These are phyloP conservation scores for Etheostoma nigrum DNA, from an alignment of 2,797 vertebrate genomes.

Conservation along the genomic window DNA sequence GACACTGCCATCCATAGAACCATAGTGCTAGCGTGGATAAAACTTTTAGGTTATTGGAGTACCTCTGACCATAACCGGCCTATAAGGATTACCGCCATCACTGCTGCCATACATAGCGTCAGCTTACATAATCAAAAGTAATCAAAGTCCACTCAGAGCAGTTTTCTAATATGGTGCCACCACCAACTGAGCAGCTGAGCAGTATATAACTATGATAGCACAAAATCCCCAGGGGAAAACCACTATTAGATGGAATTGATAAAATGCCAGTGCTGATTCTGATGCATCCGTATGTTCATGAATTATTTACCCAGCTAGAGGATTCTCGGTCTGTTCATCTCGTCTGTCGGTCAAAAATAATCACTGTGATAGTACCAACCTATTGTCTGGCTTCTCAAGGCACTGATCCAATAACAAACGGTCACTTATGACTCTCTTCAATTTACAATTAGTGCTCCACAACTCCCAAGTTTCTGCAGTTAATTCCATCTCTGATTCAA, in stretches of 20 bases:
- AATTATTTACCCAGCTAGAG: slow-evolving; percentile 37
- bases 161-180: slow-evolving; percentile 2
- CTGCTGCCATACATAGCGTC: background rate
- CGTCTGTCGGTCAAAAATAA: slow-evolving; percentile 41
- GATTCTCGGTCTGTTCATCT: slow-evolving; percentile 4
- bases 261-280: slow-evolving; percentile 17
- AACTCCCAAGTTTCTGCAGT: slow-evolving; percentile 53
- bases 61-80: background rate
- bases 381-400: slow-evolving; percentile 48
- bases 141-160: background rate
- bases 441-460: slow-evolving; percentile 51
- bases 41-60: background rate
- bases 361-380: slow-evolving; percentile 21
- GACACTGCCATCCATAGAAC: too few species aligned
- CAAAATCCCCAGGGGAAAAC: slow-evolving; percentile 5
- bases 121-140: slow-evolving; percentile 7
- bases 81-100: background rate
- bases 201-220: background rate
- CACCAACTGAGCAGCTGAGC: slow-evolving; percentile 7
- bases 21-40: too few species aligned
- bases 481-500: slow-evolving; percentile 57
- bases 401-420: slow-evolving; percentile 45
- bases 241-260: slow-evolving; percentile 29
- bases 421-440: slow-evolving; percentile 27
- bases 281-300: slow-evolving; percentile 23